Evolutionary conservation across 53 echinoderm and acorn worm genomes (phyloP).

Genomic region (Luidia sarsii): DNA sequence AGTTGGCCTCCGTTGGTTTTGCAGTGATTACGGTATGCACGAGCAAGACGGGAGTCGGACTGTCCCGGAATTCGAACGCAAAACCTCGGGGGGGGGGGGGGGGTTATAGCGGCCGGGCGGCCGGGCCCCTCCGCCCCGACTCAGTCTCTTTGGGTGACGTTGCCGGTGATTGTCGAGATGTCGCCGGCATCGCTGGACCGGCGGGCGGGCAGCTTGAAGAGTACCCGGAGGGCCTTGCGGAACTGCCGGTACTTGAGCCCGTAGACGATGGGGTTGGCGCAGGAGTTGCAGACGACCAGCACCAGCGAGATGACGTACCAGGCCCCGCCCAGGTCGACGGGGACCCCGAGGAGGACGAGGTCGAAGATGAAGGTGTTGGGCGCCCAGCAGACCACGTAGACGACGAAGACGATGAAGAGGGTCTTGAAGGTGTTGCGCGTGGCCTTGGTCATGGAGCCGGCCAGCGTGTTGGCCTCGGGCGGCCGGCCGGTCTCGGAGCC

Average conservation of each 20-base stretch:
- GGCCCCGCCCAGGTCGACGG: neutral
- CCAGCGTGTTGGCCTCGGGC: constrained; percentile 5
- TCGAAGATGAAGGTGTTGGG: constrained; percentile 2
- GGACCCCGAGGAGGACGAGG: neutral
- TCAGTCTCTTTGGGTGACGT: no score
- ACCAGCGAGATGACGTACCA: neutral
- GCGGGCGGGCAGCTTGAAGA: neutral
- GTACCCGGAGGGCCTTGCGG: neutral
- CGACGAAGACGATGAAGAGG: constrained; percentile 10
- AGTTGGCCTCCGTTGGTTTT: no score
- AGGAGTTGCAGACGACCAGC: constrained; percentile 5
- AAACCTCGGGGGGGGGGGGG: no score
- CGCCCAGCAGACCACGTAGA: constrained; percentile 16
- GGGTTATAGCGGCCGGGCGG: no score
- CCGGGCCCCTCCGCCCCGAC: no score
- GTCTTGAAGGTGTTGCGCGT: constrained; percentile 18
- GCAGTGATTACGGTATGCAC: no score
- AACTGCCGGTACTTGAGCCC: constrained; percentile 13
- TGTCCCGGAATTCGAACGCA: no score
- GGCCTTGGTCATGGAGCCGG: neutral
- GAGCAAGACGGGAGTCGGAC: no score
- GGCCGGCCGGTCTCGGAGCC: neutral
- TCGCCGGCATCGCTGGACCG: neutral
- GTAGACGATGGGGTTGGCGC: constrained; percentile 12
- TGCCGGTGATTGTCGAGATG: neutral